phyloP scores from a whole-genome alignment of 2,797 vertebrate species.

The Pteropus rufus region DNA sequence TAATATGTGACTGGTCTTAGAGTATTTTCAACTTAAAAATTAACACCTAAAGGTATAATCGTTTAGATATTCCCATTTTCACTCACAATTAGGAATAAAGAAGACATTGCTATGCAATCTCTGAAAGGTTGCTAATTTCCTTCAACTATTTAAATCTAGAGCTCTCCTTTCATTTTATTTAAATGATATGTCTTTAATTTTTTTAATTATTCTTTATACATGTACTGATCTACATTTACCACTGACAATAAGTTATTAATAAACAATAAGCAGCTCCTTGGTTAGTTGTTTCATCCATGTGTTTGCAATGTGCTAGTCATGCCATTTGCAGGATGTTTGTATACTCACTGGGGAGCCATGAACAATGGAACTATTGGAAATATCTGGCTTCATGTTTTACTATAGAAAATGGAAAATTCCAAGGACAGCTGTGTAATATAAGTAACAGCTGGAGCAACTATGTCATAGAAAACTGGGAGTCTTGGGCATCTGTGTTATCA shows the following conservation, averaged over 20 bases:
- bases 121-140: background rate
- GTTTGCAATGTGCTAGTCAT: constrained; percentile 54
- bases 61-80: background rate
- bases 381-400: constrained; percentile 38
- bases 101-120: background rate
- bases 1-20: background rate
- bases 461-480: constrained; percentile 19
- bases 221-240: background rate
- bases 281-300: constrained; percentile 47
- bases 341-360: constrained; percentile 56
- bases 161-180: background rate
- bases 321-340: constrained; percentile 57
- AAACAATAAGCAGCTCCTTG: background rate
- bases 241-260: constrained; percentile 30
- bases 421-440: constrained; percentile 55
- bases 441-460: constrained; percentile 37
- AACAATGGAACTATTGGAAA: constrained; percentile 28
- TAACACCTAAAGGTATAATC: background rate
- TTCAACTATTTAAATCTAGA: background rate
- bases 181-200: background rate
- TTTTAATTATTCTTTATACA: background rate
- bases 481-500: background rate
- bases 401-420: constrained; percentile 60
- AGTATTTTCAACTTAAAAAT: background rate
- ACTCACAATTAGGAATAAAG: background rate